Percentiles rank a stretch among this genome's conserved stretches.
Evolutionary conservation across 1,140 invertebrate species (phyloP).

Genomic region (Brevipalpus yothersi): DNA sequence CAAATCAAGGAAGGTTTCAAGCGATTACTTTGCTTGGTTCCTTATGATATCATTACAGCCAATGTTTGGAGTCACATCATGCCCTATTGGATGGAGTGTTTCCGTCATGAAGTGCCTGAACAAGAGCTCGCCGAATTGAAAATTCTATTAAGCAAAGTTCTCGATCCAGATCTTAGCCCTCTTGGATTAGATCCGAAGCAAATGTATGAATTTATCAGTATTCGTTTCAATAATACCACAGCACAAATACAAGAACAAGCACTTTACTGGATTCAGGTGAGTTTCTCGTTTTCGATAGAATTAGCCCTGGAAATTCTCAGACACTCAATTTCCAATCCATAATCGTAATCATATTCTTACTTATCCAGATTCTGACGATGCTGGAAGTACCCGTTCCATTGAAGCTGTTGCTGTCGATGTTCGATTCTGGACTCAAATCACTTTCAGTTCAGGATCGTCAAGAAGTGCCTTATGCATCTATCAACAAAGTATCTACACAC

Average conservation of each 20-base stretch:
- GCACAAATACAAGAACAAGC: slow-evolving; percentile 77
- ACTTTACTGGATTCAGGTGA: slow-evolving; percentile 62
- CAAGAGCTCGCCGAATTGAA: slow-evolving; percentile 74
- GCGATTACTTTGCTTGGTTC: slow-evolving; percentile 76
- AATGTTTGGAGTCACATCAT: slow-evolving; percentile 30
- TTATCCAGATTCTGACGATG: slow-evolving; percentile 44
- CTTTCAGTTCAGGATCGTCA: background rate
- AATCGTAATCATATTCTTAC: background rate
- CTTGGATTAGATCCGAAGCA: slow-evolving; percentile 74
- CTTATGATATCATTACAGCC: slow-evolving; percentile 84
- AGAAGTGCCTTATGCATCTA: background rate
- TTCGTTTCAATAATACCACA: slow-evolving; percentile 54
- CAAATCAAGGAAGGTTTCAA: slow-evolving; percentile 82
- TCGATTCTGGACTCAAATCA: slow-evolving; percentile 44
- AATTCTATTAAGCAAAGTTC: slow-evolving; percentile 72
- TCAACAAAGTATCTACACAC: background rate
- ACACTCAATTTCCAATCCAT: background rate
- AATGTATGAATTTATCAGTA: slow-evolving; percentile 80
- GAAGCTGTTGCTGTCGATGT: slow-evolving; percentile 58
- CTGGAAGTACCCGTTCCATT: slow-evolving; percentile 69
- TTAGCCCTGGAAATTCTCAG: background rate
- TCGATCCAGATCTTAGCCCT: slow-evolving; percentile 85
- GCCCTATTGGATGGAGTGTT: slow-evolving; percentile 37
- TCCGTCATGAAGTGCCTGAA: slow-evolving; percentile 76
- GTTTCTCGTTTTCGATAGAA: background rate